Evolutionary conservation across 23 tunicate species (phyloP).

Genomic region (Ascidia mentula): DNA sequence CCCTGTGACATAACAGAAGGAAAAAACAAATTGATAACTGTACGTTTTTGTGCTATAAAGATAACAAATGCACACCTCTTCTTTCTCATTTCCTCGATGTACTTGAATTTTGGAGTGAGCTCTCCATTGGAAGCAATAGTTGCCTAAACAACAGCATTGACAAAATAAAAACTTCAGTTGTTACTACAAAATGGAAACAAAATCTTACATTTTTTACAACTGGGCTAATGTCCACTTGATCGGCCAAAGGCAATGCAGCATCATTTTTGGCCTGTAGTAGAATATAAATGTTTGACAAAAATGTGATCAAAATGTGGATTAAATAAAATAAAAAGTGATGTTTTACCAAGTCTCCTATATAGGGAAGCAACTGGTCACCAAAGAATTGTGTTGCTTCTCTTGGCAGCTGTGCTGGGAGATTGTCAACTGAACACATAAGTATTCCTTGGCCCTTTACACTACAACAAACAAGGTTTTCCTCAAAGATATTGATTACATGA

Average conservation of each 20-base stretch:
- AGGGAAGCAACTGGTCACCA: slow-evolving; percentile 92
- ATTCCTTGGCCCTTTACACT: slow-evolving; percentile 88
- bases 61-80: slow-evolving; percentile 40
- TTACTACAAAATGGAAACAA: too few species aligned
- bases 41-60: neutral
- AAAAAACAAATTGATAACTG: neutral
- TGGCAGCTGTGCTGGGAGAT: slow-evolving; percentile 97
- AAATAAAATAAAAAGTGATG: neutral
- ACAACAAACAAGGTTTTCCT: neutral
- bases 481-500: too few species aligned
- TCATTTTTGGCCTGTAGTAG: slow-evolving; percentile 41
- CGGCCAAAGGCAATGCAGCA: slow-evolving; percentile 49
- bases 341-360: slow-evolving; percentile 84
- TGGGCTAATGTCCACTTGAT: slow-evolving; percentile 40
- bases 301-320: neutral
- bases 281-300: neutral
- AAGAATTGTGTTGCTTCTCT: slow-evolving; percentile 93
- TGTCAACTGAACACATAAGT: slow-evolving; percentile 90
- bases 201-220: slow-evolving; percentile 94
- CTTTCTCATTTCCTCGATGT: slow-evolving; percentile 72
- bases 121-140: slow-evolving; percentile 87
- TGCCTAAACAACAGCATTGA: slow-evolving; percentile 45
- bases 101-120: slow-evolving; percentile 70
- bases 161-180: too few species aligned
- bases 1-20: slow-evolving; percentile 26